Evolutionary conservation across 2,888 invertebrate genomes (phyloP).

Genomic region (Drosophila quinaria): DNA sequence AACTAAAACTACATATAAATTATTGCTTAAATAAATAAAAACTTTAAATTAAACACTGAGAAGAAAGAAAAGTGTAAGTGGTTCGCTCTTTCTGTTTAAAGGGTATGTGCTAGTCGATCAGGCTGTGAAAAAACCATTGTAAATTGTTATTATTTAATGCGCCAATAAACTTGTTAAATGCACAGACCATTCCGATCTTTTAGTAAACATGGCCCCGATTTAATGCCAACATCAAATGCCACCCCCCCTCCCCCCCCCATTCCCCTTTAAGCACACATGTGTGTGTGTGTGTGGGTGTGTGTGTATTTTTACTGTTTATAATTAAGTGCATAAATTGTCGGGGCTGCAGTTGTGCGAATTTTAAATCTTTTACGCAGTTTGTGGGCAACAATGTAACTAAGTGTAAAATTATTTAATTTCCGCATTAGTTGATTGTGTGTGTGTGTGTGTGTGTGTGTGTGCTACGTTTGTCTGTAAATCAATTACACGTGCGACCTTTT

Average conservation of each 20-base stretch:
- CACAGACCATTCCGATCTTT: conserved; percentile 19
- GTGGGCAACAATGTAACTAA: conserved; percentile 60
- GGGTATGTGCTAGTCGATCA: conserved; percentile 6
- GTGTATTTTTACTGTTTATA: conserved; percentile 19
- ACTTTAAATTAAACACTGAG: no score
- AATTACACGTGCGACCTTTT: conserved; percentile 74
- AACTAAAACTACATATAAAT: no score
- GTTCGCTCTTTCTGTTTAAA: neutral
- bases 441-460: conserved; percentile 22
- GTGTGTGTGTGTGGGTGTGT: conserved; percentile 1
- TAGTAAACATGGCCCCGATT: conserved; percentile 28
- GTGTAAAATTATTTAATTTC: conserved; percentile 50
- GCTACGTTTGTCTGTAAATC: conserved; percentile 51
- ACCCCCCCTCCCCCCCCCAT: conserved; percentile 4
- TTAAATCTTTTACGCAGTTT: conserved; percentile 67
- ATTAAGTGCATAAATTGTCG: conserved; percentile 30
- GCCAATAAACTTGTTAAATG: conserved; percentile 25
- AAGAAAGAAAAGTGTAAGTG: no score
- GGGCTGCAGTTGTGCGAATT: conserved; percentile 39
- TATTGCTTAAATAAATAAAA: no score
- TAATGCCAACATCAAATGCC: conserved; percentile 20
- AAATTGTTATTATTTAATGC: conserved; percentile 22
- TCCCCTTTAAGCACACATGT: neutral
- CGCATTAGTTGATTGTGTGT: conserved; percentile 14
- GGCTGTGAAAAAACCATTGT: neutral